Evolutionary conservation across 2,797 vertebrate species (phyloP).

Genomic region (Tadarida brasiliensis): DNA sequence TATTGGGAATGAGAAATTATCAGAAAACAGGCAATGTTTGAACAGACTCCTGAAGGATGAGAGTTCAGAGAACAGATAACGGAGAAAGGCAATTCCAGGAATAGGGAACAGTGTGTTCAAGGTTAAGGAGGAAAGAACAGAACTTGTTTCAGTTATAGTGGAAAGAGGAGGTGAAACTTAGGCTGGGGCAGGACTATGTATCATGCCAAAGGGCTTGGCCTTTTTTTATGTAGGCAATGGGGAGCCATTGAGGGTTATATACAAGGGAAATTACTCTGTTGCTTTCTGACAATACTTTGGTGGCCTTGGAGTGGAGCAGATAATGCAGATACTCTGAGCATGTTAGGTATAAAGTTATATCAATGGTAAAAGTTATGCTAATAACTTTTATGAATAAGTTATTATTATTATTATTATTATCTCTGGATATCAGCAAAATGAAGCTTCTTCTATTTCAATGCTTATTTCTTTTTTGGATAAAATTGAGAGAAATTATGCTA

Average conservation of each 20-base stretch:
- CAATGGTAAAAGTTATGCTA: neutral
- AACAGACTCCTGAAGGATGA: neutral
- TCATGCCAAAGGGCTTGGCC: neutral
- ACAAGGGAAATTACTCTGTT: neutral
- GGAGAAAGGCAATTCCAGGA: neutral
- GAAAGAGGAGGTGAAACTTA: neutral
- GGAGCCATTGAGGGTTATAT: neutral
- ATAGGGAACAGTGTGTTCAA: neutral
- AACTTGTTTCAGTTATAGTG: neutral
- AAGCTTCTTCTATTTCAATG: neutral
- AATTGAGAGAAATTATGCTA: neutral
- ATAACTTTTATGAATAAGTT: neutral
- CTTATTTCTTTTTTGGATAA: conserved; percentile 17
- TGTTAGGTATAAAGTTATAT: neutral
- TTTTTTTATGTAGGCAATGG: neutral
- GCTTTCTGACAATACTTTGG: neutral
- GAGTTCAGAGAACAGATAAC: neutral
- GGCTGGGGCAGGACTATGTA: neutral
- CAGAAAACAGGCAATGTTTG: neutral
- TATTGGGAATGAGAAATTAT: neutral
- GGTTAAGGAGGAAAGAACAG: neutral
- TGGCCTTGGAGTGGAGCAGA: neutral
- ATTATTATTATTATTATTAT: neutral
- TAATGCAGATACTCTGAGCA: neutral
- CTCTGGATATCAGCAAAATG: neutral